phyloP scores from a whole-genome alignment of 2,797 vertebrate species.

The Helicolenus hilgendorfi region DNA sequence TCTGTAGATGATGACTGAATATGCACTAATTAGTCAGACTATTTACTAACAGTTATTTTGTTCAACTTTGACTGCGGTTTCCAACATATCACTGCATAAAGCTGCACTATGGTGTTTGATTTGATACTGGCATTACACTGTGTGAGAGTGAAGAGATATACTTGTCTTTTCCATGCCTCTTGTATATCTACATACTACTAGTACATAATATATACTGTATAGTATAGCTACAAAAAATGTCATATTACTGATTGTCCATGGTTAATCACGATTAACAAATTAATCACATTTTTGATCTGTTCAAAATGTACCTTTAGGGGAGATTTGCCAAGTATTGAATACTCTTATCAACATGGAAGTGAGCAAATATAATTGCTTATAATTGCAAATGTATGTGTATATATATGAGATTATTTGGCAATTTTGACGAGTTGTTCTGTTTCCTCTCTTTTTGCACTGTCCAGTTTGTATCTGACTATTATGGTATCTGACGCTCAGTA shows the following conservation, averaged over 20 bases:
- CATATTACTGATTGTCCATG: too few species aligned
- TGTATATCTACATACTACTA: background rate
- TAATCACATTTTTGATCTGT: too few species aligned
- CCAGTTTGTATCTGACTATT: background rate
- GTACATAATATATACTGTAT: too few species aligned
- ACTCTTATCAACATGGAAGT: too few species aligned
- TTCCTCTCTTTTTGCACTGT: background rate
- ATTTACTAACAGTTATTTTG: background rate
- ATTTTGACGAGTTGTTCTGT: background rate
- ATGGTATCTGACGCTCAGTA: background rate
- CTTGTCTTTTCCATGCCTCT: background rate
- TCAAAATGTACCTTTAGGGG: too few species aligned
- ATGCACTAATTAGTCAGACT: background rate
- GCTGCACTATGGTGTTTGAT: background rate
- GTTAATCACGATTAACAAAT: too few species aligned
- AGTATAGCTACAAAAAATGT: background rate
- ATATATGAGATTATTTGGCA: background rate
- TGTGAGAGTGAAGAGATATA: background rate
- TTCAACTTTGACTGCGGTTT: background rate
- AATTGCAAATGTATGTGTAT: too few species aligned
- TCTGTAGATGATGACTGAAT: background rate
- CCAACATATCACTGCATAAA: background rate
- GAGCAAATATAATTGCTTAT: too few species aligned
- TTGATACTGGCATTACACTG: background rate
- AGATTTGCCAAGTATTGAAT: too few species aligned